A percentile compares a stretch with the other conserved stretches of the same genome.
These are phyloP conservation scores for Crocidura indochinensis DNA, from an alignment of 2,797 vertebrate species.

Conservation along the genomic window DNA sequence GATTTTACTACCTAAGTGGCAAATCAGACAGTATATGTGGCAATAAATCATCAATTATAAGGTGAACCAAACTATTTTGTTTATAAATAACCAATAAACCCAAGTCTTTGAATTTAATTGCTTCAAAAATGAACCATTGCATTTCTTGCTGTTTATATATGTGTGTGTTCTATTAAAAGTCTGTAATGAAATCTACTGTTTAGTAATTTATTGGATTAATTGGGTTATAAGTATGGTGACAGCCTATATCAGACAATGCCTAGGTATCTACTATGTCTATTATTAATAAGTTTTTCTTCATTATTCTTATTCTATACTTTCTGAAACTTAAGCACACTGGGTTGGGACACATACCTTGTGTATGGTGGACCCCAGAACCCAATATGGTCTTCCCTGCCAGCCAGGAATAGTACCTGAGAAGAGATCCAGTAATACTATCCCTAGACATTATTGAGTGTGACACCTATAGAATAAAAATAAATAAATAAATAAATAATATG, in stretches of 20 bases:
- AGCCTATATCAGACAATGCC: not conserved
- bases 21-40: constrained; percentile 53
- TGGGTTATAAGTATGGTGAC: not conserved
- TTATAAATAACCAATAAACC: constrained; percentile 30
- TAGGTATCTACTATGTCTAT: not conserved
- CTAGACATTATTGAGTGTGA: too few relatives aligned
- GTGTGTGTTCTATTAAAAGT: not conserved
- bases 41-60: not conserved
- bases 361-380: too few relatives aligned
- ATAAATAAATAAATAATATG: too few relatives aligned
- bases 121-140: constrained; percentile 14
- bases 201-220: constrained; percentile 31
- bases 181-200: not conserved
- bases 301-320: not conserved
- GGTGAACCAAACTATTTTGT: constrained; percentile 13
- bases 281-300: not conserved
- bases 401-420: too few relatives aligned
- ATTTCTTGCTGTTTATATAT: not conserved
- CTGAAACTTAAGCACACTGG: not conserved
- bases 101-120: constrained; percentile 24
- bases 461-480: too few relatives aligned
- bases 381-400: too few relatives aligned
- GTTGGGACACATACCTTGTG: too few relatives aligned
- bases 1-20: constrained; percentile 46
- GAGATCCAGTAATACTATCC: too few relatives aligned